These are phyloP conservation scores for Anabas testudineus DNA, from an alignment of 2,797 vertebrate species.

Conservation along the genomic window DNA sequence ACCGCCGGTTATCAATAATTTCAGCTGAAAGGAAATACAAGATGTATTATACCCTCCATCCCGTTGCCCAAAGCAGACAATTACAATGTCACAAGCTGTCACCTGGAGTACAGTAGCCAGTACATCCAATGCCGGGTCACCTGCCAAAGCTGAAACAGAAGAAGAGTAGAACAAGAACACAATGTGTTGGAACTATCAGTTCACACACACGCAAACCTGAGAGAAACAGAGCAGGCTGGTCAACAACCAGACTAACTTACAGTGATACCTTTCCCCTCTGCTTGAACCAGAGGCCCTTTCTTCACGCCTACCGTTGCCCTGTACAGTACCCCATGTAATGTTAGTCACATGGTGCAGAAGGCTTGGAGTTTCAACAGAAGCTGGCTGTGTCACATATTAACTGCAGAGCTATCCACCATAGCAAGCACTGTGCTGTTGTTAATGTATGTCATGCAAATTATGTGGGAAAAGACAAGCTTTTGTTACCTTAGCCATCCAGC, in stretches of 20 bases:
- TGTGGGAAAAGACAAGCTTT: background rate
- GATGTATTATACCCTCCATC: conserved; percentile 68
- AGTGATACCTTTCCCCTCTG: conserved; percentile 81
- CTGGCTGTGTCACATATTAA: conserved; percentile 51
- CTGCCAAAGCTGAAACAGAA: conserved; percentile 79
- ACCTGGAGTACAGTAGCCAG: conserved; percentile 73
- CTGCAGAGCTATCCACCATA: conserved; percentile 17
- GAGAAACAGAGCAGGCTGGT: conserved; percentile 64
- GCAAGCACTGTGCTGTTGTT: conserved; percentile 7
- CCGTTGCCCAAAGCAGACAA: conserved; percentile 74
- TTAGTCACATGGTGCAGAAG: conserved; percentile 50
- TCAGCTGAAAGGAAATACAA: conserved; percentile 74
- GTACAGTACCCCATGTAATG: conserved; percentile 51
- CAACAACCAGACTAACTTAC: conserved; percentile 61
- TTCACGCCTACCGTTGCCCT: conserved; percentile 66
- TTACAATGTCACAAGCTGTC: conserved; percentile 82
- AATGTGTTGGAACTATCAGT: conserved; percentile 82
- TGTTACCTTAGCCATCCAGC: conserved; percentile 1
- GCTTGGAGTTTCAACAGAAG: conserved; percentile 48
- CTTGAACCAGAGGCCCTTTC: conserved; percentile 75
- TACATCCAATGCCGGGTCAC: conserved; percentile 74
- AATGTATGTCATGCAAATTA: conserved; percentile 17
- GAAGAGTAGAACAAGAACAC: conserved; percentile 78
- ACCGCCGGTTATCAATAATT: conserved; percentile 77
- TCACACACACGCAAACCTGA: conserved; percentile 75